A percentile compares a stretch with the other conserved stretches of the same genome.
phyloP scores from a whole-genome alignment of 1,140 invertebrate genomes.

The Elymnias hypermnestra region DNA sequence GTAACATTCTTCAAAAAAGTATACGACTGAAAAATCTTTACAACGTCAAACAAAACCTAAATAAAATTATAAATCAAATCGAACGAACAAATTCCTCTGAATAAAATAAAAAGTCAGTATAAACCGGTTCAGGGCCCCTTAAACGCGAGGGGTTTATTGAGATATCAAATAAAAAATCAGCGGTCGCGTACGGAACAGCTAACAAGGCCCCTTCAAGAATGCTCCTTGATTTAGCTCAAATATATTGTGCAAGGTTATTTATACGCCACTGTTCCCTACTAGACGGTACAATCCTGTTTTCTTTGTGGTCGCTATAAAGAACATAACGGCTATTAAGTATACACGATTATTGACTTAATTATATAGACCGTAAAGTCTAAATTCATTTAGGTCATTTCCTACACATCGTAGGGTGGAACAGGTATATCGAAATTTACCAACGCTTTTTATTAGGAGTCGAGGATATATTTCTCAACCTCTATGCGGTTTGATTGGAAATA shows the following conservation, averaged over 20 bases:
- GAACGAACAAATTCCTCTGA: slow-evolving; percentile 25
- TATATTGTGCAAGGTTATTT: slow-evolving; percentile 69
- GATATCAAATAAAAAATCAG: slow-evolving; percentile 74
- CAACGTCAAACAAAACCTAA: slow-evolving; percentile 23
- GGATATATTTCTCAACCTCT: slow-evolving; percentile 46
- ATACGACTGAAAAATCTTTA: background rate
- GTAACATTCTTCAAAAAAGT: too few species aligned
- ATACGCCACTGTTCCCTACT: slow-evolving; percentile 51
- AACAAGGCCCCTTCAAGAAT: slow-evolving; percentile 63
- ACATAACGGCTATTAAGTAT: slow-evolving; percentile 4
- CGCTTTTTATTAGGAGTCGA: slow-evolving; percentile 64
- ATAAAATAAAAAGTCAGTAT: slow-evolving; percentile 39
- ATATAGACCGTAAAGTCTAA: background rate
- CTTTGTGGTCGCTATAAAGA: slow-evolving; percentile 18
- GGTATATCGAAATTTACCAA: slow-evolving; percentile 39
- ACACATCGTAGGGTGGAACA: slow-evolving; percentile 8
- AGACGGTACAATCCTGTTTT: slow-evolving; percentile 44
- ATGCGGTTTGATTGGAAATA: slow-evolving; percentile 60
- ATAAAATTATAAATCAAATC: slow-evolving; percentile 66
- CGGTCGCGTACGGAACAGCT: slow-evolving; percentile 49
- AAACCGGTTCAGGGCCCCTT: slow-evolving; percentile 48
- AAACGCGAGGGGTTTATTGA: slow-evolving; percentile 55
- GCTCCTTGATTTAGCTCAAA: slow-evolving; percentile 64
- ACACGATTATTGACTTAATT: slow-evolving; percentile 23
- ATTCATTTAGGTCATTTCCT: background rate